Conservation (phyloP, 2,888 invertebrate genomes). For the Nowickia ferox region DNA sequence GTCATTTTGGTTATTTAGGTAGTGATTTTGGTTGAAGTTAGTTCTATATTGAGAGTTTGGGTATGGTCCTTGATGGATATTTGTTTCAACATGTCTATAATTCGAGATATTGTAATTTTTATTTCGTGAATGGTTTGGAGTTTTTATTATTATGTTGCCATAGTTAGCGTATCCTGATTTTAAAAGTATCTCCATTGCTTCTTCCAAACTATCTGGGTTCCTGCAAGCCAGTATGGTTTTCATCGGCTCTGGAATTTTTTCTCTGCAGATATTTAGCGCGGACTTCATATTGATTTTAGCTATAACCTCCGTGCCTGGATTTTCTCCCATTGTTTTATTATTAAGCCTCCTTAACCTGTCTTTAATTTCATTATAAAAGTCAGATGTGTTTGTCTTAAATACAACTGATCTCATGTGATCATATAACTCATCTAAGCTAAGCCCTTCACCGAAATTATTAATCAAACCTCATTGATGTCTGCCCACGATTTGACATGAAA, state of each 20-base stretch:
- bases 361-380: not conserved
- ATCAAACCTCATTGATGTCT: not conserved
- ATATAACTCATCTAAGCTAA: not conserved
- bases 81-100: slow-evolving; percentile 10
- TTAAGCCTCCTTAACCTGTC: not conserved
- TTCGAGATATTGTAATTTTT: slow-evolving; percentile 22
- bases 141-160: slow-evolving; percentile 21
- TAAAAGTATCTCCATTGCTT: not conserved
- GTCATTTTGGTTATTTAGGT: not conserved
- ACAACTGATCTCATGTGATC: not conserved
- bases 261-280: not conserved
- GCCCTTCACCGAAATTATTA: not conserved
- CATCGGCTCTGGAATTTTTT: not conserved
- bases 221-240: not conserved
- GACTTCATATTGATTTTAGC: not conserved
- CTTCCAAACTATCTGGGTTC: not conserved
- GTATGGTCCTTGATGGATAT: slow-evolving; percentile 4
- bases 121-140: slow-evolving; percentile 2
- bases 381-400: not conserved
- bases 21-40: slow-evolving; percentile 10
- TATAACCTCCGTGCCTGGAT: not conserved
- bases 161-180: not conserved
- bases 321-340: not conserved
- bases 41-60: slow-evolving; percentile 71
- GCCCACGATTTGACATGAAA: not conserved